These are phyloP conservation scores for Lithophane socia DNA, from an alignment of 2,888 invertebrate genomes.

Conservation along the genomic window DNA sequence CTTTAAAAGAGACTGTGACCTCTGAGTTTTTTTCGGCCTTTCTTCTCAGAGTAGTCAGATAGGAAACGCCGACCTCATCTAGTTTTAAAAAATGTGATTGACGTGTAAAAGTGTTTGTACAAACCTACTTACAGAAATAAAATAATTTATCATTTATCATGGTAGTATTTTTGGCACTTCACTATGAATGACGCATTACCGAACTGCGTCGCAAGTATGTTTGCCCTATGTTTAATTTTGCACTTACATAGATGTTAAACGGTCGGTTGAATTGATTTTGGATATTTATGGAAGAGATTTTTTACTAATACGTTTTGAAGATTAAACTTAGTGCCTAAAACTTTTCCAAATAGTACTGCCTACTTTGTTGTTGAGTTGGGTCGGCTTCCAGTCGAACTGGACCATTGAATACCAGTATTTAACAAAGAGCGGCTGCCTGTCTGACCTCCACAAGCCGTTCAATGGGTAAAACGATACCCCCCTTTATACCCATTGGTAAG, in stretches of 20 bases:
- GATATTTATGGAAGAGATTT: too few species aligned
- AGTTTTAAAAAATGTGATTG: too few species aligned
- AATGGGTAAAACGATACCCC: background rate
- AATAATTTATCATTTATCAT: too few species aligned
- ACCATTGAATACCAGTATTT: background rate
- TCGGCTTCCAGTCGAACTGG: background rate
- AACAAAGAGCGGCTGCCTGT: background rate
- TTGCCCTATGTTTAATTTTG: constrained; percentile 15
- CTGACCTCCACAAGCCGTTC: background rate
- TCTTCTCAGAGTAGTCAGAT: too few species aligned
- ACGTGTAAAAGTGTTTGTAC: too few species aligned
- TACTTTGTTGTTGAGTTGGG: too few species aligned
- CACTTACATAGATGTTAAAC: constrained; percentile 14
- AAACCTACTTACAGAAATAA: too few species aligned
- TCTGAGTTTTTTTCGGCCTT: too few species aligned
- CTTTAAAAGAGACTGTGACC: too few species aligned
- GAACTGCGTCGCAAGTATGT: background rate
- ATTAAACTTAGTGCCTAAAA: background rate
- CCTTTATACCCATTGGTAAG: too few species aligned
- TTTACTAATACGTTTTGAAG: constrained; percentile 3
- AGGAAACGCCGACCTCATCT: too few species aligned
- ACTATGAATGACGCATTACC: background rate
- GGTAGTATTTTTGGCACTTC: background rate
- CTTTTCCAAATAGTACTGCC: too few species aligned
- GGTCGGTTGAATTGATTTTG: background rate